Conservation (phyloP, 2,113 vertebrate genomes). For the Siniperca chuatsi region DNA sequence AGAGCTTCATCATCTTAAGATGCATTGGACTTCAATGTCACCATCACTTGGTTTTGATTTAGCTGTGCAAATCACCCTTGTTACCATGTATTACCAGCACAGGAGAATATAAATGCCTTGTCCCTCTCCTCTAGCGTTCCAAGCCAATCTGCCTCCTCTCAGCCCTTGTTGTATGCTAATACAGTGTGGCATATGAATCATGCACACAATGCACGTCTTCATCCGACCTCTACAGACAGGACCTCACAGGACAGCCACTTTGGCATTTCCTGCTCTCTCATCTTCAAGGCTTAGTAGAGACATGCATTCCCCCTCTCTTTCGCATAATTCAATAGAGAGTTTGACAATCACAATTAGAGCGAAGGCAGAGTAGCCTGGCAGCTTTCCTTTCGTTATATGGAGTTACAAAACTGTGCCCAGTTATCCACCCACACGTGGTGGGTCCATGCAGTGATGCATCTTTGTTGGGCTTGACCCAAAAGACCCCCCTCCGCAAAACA, state of each 20-base stretch:
- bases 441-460: slow-evolving; percentile 67
- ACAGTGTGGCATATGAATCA: slow-evolving; percentile 77
- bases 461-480: slow-evolving; percentile 66
- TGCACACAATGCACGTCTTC: slow-evolving; percentile 72
- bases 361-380: slow-evolving; percentile 68
- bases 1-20: slow-evolving; percentile 64
- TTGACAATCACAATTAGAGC: slow-evolving; percentile 78
- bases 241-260: slow-evolving; percentile 80
- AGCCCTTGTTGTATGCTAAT: slow-evolving; percentile 78
- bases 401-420: slow-evolving; percentile 74
- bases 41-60: slow-evolving; percentile 85
- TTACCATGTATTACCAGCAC: slow-evolving; percentile 77
- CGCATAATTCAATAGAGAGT: slow-evolving; percentile 76
- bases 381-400: slow-evolving; percentile 66
- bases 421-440: slow-evolving; percentile 72
- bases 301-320: slow-evolving; percentile 45
- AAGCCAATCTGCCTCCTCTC: slow-evolving; percentile 78
- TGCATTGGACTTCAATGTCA: slow-evolving; percentile 68
- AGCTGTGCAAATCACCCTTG: slow-evolving; percentile 82
- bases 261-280: slow-evolving; percentile 75
- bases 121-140: slow-evolving; percentile 57
- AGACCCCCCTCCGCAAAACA: slow-evolving; percentile 60
- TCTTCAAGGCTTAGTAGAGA: slow-evolving; percentile 74
- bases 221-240: slow-evolving; percentile 68
- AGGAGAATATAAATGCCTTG: slow-evolving; percentile 72